phyloP scores from a whole-genome alignment of 2,113 vertebrate species.

The Zosterops lateralis region DNA sequence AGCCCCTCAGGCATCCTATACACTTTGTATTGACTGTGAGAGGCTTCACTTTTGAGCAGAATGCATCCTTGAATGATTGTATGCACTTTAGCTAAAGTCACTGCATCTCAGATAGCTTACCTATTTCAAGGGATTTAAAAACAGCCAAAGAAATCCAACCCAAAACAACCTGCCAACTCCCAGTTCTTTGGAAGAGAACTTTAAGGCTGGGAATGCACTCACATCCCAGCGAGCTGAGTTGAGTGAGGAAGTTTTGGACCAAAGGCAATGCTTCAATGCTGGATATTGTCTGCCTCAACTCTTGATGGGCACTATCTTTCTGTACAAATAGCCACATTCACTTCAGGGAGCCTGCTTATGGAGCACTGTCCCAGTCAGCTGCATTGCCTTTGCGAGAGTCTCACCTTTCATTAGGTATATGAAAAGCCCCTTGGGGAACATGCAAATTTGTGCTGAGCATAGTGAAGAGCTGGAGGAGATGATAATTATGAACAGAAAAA shows the following conservation, averaged over 20 bases:
- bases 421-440: neutral
- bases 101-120: neutral
- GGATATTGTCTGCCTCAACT: neutral
- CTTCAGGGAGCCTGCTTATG: neutral
- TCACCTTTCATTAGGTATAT: neutral
- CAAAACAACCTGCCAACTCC: neutral
- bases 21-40: neutral
- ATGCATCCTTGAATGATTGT: neutral
- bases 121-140: neutral
- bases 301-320: neutral
- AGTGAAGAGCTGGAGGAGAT: neutral
- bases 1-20: neutral
- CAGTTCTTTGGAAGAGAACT: neutral
- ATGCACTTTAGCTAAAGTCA: neutral
- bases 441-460: neutral
- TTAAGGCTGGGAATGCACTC: neutral
- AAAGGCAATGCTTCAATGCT: neutral
- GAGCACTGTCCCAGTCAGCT: neutral
- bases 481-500: neutral
- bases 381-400: neutral
- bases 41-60: neutral
- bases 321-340: neutral
- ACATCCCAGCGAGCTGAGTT: neutral
- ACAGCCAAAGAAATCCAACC: fast-evolving
- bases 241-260: neutral